These are phyloP conservation scores for Hiodon tergisus DNA, from an alignment of 2,113 vertebrate species.

Conservation along the genomic window DNA sequence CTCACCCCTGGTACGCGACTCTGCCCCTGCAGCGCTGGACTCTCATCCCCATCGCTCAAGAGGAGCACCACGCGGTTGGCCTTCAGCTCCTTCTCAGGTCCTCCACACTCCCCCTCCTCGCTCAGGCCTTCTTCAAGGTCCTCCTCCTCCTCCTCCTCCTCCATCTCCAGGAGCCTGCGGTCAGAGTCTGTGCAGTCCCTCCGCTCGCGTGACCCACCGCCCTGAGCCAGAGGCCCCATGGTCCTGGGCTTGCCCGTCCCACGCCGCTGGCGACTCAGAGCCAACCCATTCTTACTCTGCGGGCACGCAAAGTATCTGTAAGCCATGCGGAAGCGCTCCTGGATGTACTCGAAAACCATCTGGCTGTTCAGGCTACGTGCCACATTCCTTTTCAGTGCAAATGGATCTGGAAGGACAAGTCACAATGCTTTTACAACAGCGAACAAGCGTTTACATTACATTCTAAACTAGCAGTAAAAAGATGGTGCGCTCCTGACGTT, in stretches of 20 bases:
- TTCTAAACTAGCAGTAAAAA: background rate
- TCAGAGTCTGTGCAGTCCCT: slow-evolving; percentile 8
- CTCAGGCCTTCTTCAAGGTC: slow-evolving; percentile 8
- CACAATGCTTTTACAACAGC: background rate
- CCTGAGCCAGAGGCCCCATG: background rate
- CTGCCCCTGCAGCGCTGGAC: background rate
- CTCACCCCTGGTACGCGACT: background rate
- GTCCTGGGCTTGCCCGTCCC: slow-evolving; percentile 11
- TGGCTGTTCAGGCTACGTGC: slow-evolving; percentile 96
- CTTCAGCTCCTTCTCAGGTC: slow-evolving; percentile 32
- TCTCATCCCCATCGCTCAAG: slow-evolving; percentile 30
- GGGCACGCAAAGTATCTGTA: slow-evolving; percentile 96
- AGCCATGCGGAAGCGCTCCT: slow-evolving; percentile 88
- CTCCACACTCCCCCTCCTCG: slow-evolving; percentile 15
- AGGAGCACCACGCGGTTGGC: slow-evolving; percentile 37
- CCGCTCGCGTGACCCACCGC: slow-evolving; percentile 9
- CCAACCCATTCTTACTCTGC: slow-evolving; percentile 70
- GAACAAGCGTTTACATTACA: background rate
- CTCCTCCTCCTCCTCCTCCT: slow-evolving; percentile 39
- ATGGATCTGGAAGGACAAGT: slow-evolving; percentile 72
- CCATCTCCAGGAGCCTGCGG: slow-evolving; percentile 18
- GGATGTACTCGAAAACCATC: slow-evolving; percentile 97
- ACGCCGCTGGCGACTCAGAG: slow-evolving; percentile 25
- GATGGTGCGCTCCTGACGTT: too few relatives aligned
- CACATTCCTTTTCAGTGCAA: slow-evolving; percentile 94